Base-by-base conservation (phyloP, 2,888 invertebrate species). In the Mactromeris polynyma region DNA sequence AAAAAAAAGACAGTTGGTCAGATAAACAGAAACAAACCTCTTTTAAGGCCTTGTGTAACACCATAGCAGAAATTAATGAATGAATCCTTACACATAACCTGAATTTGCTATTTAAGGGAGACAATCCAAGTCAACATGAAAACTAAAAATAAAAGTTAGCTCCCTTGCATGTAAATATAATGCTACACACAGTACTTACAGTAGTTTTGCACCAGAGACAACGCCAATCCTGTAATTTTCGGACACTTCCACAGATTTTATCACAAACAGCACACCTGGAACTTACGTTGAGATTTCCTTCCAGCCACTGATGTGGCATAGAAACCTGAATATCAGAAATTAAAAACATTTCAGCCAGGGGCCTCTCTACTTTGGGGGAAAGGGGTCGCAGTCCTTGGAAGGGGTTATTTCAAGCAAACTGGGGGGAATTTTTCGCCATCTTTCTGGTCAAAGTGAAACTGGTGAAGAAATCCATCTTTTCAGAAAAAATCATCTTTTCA, bases 231-330 rank as follows among this genome's bases (percentile, higher is more conserved):
- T 99, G 99, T 93, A 98, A 94, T 98, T 98, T 98, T 92, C 99
- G 97, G 86, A 99, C 99, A 88, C 99, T 99, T 88, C 99, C 99
- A 97, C 99, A 99, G 14, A 98, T 99, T 97, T 99, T 99, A 96
- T 99, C 99, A 97, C 99, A 99, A 90, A 98, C 98, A 93, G 98
- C 97, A 97, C 99, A 99, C 97, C 98, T 98, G 90, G 99, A 98
- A 87, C 99, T 98, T 86, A 99, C 99, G 4, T 99, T 99, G 93
- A 99, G 97, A 97, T 99, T 99, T 69, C 99, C 99, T 97, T 99
- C 99, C 97, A 99, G 97, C 99, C 99, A 99, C 96, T 99, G 99
- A 97, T 99, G 99, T 21, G 99, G 99, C 98, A 99, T 99, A 93
- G 96, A 93, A n/a, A 97, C 95, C 93, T 96, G 94, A 54, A 90